These are phyloP conservation scores for Martes martes DNA, from an alignment of 2,113 vertebrate genomes.

Conservation along the genomic window DNA sequence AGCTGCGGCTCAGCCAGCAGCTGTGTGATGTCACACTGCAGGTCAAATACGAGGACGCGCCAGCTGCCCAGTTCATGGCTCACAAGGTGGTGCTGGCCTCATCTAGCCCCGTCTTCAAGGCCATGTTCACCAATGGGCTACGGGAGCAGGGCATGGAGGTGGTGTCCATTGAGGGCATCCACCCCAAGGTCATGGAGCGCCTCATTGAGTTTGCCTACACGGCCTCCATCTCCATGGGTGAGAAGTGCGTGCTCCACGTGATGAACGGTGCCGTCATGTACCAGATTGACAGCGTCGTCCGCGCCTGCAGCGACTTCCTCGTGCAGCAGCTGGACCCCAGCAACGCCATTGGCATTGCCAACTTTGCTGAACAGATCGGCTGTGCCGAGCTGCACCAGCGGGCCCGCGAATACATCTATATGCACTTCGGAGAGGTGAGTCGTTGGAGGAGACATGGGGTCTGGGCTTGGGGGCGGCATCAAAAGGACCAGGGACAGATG, in stretches of 20 bases:
- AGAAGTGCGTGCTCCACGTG: conserved; percentile 94
- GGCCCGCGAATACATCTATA: conserved; percentile 94
- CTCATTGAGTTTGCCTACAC: conserved; percentile 97
- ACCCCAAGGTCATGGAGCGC: conserved; percentile 92
- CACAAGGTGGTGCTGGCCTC: conserved; percentile 95
- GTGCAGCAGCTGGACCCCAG: conserved; percentile 95
- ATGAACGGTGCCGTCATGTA: conserved; percentile 98
- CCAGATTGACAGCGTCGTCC: conserved; percentile 96
- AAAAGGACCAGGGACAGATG: neutral
- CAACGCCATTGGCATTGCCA: conserved; percentile 97
- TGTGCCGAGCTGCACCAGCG: conserved; percentile 93
- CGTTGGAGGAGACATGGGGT: fast-evolving
- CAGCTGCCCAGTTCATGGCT: conserved; percentile 89
- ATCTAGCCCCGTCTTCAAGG: conserved; percentile 93
- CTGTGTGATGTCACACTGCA: conserved; percentile 94
- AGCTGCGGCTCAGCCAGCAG: conserved; percentile 89
- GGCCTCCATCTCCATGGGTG: conserved; percentile 93
- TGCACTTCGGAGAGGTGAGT: conserved; percentile 94
- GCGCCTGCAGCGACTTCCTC: conserved; percentile 94
- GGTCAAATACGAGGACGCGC: conserved; percentile 87
- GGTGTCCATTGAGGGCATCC: conserved; percentile 94
- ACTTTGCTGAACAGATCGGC: conserved; percentile 93
- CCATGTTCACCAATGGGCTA: conserved; percentile 96
- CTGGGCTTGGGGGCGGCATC: neutral
- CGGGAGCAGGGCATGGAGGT: conserved; percentile 93